Conservation (phyloP, 2,113 vertebrate species). For the Odobenus rosmarus region DNA sequence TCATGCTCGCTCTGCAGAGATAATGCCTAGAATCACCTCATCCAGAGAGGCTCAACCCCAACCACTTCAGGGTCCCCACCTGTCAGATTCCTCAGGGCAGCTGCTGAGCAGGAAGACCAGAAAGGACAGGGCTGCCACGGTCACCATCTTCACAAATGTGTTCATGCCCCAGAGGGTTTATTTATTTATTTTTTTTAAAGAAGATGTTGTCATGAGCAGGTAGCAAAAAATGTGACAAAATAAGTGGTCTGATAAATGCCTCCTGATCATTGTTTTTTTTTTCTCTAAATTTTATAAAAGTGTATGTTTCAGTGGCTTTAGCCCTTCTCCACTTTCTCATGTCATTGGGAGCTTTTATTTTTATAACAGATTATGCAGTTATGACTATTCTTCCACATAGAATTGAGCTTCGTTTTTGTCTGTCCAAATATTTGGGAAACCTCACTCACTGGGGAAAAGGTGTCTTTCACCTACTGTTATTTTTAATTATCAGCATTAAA, state of each 20-base stretch:
- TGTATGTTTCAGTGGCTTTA: neutral
- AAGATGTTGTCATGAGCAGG: neutral
- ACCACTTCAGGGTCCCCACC: neutral
- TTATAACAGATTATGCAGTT: slow-evolving; percentile 58
- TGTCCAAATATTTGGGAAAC: slow-evolving; percentile 72
- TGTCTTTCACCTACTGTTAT: slow-evolving; percentile 61
- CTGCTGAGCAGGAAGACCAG: neutral
- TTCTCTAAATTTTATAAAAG: slow-evolving; percentile 39
- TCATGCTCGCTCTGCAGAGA: neutral
- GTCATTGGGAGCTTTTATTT: slow-evolving; percentile 53
- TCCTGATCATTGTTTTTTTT: slow-evolving; percentile 12
- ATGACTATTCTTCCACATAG: slow-evolving; percentile 44
- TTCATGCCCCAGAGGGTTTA: neutral
- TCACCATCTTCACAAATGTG: neutral
- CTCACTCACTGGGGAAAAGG: slow-evolving; percentile 60
- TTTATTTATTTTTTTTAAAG: neutral
- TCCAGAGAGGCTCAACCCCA: slow-evolving; percentile 38
- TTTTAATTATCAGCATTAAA: slow-evolving; percentile 65
- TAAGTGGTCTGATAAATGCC: neutral
- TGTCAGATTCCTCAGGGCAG: slow-evolving; percentile 28
- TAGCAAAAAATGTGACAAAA: neutral
- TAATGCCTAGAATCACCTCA: neutral
- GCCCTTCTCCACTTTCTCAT: neutral
- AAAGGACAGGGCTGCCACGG: neutral
- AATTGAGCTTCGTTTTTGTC: slow-evolving; percentile 50